Evolutionary conservation across 2,113 vertebrate genomes (phyloP).

Genomic region (Neotoma lepida): DNA sequence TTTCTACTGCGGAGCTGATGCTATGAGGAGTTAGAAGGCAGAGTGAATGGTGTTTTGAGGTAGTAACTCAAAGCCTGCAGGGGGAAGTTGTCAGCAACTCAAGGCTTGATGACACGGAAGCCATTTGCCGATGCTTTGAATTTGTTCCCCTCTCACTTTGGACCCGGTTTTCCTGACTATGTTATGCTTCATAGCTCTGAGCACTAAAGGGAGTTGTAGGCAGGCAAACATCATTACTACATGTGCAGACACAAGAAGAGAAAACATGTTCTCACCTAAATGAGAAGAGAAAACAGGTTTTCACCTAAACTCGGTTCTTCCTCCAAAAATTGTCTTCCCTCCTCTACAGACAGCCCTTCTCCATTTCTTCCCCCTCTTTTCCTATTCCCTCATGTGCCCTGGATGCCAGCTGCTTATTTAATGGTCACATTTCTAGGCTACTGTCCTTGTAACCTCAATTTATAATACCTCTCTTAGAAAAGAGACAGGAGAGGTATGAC

Average conservation of each 20-base stretch:
- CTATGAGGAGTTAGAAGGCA: background rate
- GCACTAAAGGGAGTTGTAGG: background rate
- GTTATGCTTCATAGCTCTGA: background rate
- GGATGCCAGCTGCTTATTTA: background rate
- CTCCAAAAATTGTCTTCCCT: background rate
- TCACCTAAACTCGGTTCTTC: background rate
- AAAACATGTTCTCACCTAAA: too few species aligned
- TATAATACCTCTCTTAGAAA: background rate
- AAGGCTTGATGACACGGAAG: background rate
- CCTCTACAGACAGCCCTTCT: background rate
- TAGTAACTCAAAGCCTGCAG: background rate
- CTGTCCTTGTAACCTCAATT: background rate
- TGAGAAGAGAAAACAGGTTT: background rate
- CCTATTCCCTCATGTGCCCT: background rate
- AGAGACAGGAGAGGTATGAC: background rate
- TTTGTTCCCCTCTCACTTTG: background rate
- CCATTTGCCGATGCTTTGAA: background rate
- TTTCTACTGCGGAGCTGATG: background rate
- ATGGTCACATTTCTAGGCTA: background rate
- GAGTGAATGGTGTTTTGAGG: background rate
- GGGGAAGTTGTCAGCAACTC: background rate
- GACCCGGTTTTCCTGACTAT: background rate
- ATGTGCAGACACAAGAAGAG: background rate
- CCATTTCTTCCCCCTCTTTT: too few species aligned
- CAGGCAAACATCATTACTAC: background rate